Evolutionary conservation across 2,797 vertebrate genomes (phyloP).

Genomic region (Fistularia commersonii): DNA sequence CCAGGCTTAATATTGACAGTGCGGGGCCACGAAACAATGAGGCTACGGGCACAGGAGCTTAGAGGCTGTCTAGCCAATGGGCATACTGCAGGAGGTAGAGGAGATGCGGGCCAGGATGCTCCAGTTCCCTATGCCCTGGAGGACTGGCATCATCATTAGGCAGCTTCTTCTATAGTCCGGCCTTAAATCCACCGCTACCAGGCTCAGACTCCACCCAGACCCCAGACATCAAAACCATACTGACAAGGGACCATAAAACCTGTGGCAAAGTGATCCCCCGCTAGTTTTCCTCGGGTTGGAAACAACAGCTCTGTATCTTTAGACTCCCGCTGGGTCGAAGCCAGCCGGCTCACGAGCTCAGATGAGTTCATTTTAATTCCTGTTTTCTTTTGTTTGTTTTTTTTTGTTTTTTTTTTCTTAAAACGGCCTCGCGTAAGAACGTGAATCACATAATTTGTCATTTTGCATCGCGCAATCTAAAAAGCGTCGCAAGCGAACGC

Average conservation of each 20-base stretch:
- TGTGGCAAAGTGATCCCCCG: conserved; percentile 69
- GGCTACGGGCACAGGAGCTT: conserved; percentile 73
- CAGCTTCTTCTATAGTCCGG: conserved; percentile 59
- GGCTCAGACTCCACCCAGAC: conserved; percentile 50
- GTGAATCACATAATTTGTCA: background rate
- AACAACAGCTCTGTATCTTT: conserved; percentile 39
- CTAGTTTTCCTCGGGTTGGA: conserved; percentile 42
- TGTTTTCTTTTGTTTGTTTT: background rate
- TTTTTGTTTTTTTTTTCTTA: too few relatives aligned
- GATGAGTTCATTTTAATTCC: too few relatives aligned
- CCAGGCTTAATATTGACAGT: conserved; percentile 83
- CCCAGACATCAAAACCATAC: conserved; percentile 57
- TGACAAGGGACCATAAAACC: conserved; percentile 69
- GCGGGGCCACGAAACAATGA: conserved; percentile 75
- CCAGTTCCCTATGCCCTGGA: conserved; percentile 75
- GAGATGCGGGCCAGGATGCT: conserved; percentile 71
- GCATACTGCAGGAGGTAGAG: conserved; percentile 72
- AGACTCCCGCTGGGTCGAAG: conserved; percentile 31
- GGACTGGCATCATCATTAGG: conserved; percentile 76
- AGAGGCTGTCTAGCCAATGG: conserved; percentile 71
- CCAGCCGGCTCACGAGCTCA: background rate
- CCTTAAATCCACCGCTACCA: conserved; percentile 60
- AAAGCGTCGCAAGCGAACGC: conserved; percentile 8
- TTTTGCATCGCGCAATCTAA: background rate
- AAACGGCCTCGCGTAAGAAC: too few relatives aligned